phyloP scores from a whole-genome alignment of 1,140 invertebrate genomes.

The Lepidurus couesii region DNA sequence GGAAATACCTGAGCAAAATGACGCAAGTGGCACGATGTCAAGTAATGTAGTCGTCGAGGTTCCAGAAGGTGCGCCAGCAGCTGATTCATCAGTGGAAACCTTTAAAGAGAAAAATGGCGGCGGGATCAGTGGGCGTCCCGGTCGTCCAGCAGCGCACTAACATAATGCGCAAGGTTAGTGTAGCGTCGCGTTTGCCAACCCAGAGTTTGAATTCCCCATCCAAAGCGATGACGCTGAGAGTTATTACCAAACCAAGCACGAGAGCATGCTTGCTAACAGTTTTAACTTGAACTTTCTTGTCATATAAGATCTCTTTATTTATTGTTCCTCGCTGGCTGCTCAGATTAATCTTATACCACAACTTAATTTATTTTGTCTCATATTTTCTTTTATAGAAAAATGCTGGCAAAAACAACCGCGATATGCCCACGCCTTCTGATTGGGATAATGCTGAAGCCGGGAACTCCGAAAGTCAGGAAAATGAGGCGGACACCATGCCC shows the following conservation, averaged over 20 bases:
- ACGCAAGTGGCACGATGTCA: not conserved
- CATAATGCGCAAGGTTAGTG: not conserved
- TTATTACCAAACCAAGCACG: not conserved
- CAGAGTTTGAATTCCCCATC: not conserved
- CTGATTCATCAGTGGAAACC: not conserved
- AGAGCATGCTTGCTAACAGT: not conserved
- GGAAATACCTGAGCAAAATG: not conserved
- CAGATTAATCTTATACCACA: too few species aligned
- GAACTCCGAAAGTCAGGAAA: not conserved
- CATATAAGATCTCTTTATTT: not conserved
- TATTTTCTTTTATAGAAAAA: not conserved
- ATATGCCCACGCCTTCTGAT: conserved; percentile 8
- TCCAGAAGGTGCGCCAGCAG: not conserved
- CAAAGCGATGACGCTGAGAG: not conserved
- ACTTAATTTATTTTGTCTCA: not conserved
- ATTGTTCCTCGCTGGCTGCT: not conserved
- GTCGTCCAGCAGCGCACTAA: conserved; percentile 2
- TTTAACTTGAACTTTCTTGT: not conserved
- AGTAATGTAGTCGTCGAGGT: not conserved
- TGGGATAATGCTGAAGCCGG: not conserved
- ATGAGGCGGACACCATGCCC: not conserved
- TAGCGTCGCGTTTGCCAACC: not conserved
- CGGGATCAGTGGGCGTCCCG: conserved; percentile 6
- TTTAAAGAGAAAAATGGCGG: not conserved
- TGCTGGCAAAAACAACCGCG: not conserved